Evolutionary conservation across 1,140 invertebrate species (phyloP).

Genomic region (Pentalonia nigronervosa): DNA sequence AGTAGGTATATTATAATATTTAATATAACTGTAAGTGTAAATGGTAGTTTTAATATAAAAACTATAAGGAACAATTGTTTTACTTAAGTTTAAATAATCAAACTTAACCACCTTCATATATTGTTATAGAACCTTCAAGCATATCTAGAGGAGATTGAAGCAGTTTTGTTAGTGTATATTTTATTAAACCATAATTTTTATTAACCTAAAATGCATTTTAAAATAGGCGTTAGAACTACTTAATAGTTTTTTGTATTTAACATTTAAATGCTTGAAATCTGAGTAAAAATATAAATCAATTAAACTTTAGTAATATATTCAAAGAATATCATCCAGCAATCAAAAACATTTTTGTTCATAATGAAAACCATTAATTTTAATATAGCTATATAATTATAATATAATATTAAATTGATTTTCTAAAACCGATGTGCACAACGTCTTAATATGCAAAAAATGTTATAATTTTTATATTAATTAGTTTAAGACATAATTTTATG

Average conservation of each 20-base stretch:
- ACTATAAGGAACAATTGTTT: not conserved
- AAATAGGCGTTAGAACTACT: not conserved
- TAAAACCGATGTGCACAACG: not conserved
- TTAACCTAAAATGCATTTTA: not conserved
- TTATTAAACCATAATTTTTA: not conserved
- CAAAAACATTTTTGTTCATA: not conserved
- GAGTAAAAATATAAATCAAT: not conserved
- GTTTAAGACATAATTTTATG: not conserved
- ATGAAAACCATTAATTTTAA: not conserved
- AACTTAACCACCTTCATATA: not conserved
- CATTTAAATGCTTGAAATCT: not conserved
- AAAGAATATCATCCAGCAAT: not conserved
- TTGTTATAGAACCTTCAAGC: not conserved
- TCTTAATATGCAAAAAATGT: not conserved
- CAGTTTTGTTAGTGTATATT: not conserved
- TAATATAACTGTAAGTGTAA: not conserved
- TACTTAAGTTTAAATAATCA: not conserved
- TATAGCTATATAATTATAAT: not conserved
- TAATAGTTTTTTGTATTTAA: not conserved
- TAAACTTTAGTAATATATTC: not conserved
- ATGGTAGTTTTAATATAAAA: not conserved
- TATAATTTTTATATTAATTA: not conserved
- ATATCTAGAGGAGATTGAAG: not conserved
- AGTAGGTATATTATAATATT: not conserved
- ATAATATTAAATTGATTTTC: not conserved